phyloP scores from a whole-genome alignment of 2,797 vertebrate genomes.

The Myiotriccus ornatus region DNA sequence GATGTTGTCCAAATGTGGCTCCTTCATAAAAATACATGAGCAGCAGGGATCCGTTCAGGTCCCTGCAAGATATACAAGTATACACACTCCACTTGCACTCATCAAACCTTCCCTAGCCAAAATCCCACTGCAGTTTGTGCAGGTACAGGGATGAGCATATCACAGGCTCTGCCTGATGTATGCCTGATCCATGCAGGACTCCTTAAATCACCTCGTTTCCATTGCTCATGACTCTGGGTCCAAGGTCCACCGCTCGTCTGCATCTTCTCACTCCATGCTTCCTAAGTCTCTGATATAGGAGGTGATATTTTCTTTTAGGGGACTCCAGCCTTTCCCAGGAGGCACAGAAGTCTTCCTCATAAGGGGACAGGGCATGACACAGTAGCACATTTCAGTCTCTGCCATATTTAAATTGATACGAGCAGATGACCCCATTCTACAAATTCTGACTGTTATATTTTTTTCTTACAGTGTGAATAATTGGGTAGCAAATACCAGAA shows the following conservation, averaged over 20 bases:
- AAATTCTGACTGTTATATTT: neutral
- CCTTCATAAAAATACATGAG: neutral
- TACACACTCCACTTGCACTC: neutral
- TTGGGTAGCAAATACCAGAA: neutral
- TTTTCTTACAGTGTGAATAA: neutral
- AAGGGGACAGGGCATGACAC: neutral
- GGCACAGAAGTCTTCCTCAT: neutral
- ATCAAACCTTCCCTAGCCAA: neutral
- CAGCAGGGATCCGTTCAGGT: neutral
- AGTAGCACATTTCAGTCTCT: neutral
- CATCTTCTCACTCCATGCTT: neutral
- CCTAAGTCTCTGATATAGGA: neutral
- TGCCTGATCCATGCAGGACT: fast-evolving
- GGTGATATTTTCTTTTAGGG: neutral
- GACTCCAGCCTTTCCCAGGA: neutral
- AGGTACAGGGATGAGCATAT: neutral
- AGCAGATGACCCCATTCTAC: neutral
- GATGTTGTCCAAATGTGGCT: neutral
- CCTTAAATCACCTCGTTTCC: neutral
- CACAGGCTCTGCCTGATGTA: neutral
- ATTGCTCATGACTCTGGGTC: neutral
- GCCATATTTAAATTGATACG: neutral
- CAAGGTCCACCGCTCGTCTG: neutral
- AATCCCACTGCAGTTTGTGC: neutral
- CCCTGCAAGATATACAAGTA: neutral